phyloP scores from a whole-genome alignment of 2,888 invertebrate species.

The Pocota personata region DNA sequence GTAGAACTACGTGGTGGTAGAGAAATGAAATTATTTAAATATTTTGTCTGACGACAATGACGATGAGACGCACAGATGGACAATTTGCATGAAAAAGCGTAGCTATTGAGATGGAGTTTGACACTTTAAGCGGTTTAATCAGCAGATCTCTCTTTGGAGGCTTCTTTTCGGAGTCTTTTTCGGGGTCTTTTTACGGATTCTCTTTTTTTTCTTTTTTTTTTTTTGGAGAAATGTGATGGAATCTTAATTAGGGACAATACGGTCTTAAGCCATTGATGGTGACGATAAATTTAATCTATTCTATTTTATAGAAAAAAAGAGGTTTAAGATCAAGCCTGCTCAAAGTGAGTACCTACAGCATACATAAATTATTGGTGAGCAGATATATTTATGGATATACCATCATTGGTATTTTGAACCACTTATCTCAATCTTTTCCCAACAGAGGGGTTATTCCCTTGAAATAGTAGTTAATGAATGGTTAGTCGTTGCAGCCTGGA shows the following conservation, averaged over 20 bases:
- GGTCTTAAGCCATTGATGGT: constrained; percentile 50
- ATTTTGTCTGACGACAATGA: neutral
- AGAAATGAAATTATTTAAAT: constrained; percentile 66
- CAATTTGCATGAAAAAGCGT: constrained; percentile 67
- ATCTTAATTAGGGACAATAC: constrained; percentile 65
- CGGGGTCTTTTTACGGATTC: neutral
- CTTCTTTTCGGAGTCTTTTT: neutral
- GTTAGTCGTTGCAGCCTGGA: too few relatives aligned
- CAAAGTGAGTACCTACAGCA: constrained; percentile 21
- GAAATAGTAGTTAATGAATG: too few relatives aligned
- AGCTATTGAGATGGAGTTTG: constrained; percentile 47
- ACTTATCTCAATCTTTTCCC: neutral
- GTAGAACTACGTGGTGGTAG: neutral
- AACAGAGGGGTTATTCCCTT: neutral
- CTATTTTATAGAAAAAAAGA: neutral
- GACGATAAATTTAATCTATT: constrained; percentile 52
- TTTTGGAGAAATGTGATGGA: constrained; percentile 36
- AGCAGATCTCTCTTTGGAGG: constrained; percentile 38
- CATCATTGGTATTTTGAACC: neutral
- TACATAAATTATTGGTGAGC: constrained; percentile 29
- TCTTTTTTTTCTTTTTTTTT: neutral
- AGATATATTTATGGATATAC: neutral
- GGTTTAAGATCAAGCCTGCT: constrained; percentile 7
- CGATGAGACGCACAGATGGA: constrained; percentile 14
- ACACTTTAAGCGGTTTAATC: constrained; percentile 69